Conservation (phyloP, 2,113 vertebrate genomes). For the Corythornis madagascariensis region DNA sequence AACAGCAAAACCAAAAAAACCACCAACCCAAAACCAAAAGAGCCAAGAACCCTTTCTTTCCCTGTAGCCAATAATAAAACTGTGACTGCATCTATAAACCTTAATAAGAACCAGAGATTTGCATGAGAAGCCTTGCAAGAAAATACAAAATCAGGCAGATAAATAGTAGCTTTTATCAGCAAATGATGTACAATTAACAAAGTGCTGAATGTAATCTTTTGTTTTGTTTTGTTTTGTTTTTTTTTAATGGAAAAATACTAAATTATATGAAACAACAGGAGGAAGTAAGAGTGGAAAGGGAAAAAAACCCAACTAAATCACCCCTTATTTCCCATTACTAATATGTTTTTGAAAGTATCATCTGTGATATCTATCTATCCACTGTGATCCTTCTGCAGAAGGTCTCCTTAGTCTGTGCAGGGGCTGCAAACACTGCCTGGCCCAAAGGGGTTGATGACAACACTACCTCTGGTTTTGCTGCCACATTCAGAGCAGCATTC, state of each 20-base stretch:
- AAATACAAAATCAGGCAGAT: neutral
- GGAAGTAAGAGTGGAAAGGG: neutral
- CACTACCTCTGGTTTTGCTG: rapidly evolving
- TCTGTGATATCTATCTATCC: no score
- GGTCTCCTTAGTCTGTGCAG: neutral
- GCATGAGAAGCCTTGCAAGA: neutral
- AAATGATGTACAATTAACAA: neutral
- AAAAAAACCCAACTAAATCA: neutral
- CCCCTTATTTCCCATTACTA: neutral
- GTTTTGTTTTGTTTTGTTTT: neutral
- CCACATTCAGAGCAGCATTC: neutral
- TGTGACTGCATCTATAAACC: neutral
- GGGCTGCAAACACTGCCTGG: neutral
- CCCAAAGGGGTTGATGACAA: neutral
- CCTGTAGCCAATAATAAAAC: neutral
- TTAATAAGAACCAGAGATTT: neutral
- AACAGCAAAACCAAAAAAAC: neutral
- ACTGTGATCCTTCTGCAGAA: neutral
- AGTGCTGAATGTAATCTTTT: neutral
- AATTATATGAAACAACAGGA: neutral
- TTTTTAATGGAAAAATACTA: neutral
- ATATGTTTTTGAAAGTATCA: neutral
- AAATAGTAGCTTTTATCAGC: neutral
- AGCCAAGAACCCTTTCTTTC: neutral
- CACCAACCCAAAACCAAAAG: neutral